Evolutionary conservation across 2,797 vertebrate species (phyloP).

Genomic region (Bovichtus diacanthus): DNA sequence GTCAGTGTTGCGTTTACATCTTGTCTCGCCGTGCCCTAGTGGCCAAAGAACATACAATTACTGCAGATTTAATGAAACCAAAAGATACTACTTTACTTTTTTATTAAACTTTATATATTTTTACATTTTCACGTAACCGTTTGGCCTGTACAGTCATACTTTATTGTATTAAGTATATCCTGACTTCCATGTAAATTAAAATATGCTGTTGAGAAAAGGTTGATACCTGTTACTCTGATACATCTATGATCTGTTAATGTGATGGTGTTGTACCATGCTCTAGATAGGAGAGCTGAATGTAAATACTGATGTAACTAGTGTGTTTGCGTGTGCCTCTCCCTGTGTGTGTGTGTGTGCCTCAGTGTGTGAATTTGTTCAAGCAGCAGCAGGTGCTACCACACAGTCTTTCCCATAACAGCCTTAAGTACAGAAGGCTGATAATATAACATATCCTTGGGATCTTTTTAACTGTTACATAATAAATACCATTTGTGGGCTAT

Average conservation of each 20-base stretch:
- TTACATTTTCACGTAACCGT: background rate
- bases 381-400: conserved; percentile 14
- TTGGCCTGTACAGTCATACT: background rate
- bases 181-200: background rate
- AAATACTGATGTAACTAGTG: conserved; percentile 17
- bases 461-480: conserved; percentile 63
- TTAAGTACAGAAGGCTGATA: conserved; percentile 48
- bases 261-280: conserved; percentile 1
- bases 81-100: background rate
- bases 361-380: background rate
- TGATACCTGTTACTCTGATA: conserved; percentile 3
- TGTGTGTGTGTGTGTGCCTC: background rate
- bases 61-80: background rate
- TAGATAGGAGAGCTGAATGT: conserved; percentile 15
- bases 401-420: conserved; percentile 18
- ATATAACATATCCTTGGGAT: conserved; percentile 58
- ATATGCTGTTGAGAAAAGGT: background rate
- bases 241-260: conserved; percentile 20
- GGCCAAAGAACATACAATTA: background rate
- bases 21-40: background rate
- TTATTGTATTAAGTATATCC: background rate
- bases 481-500: conserved; percentile 44
- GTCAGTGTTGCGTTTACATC: background rate
- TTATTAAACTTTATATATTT: background rate
- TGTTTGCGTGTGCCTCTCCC: background rate